Evolutionary conservation across 2,113 vertebrate genomes (phyloP).

Genomic region (Spea bombifrons): DNA sequence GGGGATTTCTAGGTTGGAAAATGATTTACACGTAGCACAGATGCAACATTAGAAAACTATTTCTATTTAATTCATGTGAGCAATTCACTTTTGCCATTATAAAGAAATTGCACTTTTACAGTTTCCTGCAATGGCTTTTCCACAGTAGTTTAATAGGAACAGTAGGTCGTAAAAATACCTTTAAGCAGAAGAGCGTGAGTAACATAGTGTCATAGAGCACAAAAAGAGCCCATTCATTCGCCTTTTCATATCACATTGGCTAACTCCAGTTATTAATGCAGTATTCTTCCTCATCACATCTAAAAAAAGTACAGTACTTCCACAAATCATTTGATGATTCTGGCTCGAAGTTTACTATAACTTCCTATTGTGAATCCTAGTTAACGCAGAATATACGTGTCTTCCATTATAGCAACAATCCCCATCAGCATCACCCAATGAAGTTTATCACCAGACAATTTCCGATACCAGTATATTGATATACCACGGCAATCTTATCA

Average conservation of each 20-base stretch:
- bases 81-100: constrained; percentile 28
- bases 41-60: neutral
- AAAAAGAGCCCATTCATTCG: neutral
- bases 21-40: neutral
- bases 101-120: constrained; percentile 15
- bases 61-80: constrained; percentile 18
- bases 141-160: constrained; percentile 13
- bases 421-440: too few relatives aligned
- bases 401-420: too few relatives aligned
- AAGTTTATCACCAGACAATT: too few relatives aligned
- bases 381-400: too few relatives aligned
- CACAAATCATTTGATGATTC: constrained; percentile 5
- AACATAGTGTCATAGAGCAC: neutral
- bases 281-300: neutral
- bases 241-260: neutral
- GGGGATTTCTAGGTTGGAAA: neutral
- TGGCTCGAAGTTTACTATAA: neutral
- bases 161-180: constrained; percentile 21
- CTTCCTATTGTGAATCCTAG: neutral
- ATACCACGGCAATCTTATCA: too few relatives aligned
- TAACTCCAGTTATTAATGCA: constrained; percentile 8
- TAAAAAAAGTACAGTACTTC: neutral
- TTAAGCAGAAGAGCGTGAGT: constrained; percentile 11
- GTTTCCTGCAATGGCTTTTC: neutral
- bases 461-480: too few relatives aligned